Conservation (phyloP, 2,888 invertebrate species). For the Petrolisthes manimaculis region DNA sequence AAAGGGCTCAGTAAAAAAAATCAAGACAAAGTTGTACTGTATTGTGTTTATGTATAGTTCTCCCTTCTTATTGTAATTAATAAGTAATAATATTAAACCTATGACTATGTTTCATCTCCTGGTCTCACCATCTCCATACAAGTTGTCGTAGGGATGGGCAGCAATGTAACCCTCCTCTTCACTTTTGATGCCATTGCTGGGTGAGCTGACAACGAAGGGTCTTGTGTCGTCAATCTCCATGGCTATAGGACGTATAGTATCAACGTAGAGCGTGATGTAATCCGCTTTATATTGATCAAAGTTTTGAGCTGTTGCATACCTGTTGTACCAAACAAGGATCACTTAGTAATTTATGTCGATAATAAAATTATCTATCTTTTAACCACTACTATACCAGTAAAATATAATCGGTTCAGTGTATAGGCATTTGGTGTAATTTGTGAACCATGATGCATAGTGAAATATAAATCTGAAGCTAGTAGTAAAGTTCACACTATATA, state of each 20-base stretch:
- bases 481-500: no score
- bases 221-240: slow-evolving; percentile 75
- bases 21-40: neutral
- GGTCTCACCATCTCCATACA: slow-evolving; percentile 85
- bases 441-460: no score
- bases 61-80: neutral
- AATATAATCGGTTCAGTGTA: no score
- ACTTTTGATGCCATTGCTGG: slow-evolving; percentile 85
- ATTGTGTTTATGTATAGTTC: neutral
- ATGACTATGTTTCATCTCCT: neutral
- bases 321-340: neutral
- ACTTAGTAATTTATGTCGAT: no score
- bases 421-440: no score
- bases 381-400: no score
- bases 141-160: slow-evolving; percentile 80
- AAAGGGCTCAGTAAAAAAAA: neutral
- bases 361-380: no score
- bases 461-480: no score
- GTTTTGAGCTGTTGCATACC: slow-evolving; percentile 75
- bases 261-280: slow-evolving; percentile 86
- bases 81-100: neutral
- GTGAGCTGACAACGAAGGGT: slow-evolving; percentile 87
- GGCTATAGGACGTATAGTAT: slow-evolving; percentile 79
- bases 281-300: slow-evolving; percentile 78
- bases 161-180: slow-evolving; percentile 84